Base-by-base conservation (phyloP, 2,113 vertebrate species). In the Glareola pratincola region DNA sequence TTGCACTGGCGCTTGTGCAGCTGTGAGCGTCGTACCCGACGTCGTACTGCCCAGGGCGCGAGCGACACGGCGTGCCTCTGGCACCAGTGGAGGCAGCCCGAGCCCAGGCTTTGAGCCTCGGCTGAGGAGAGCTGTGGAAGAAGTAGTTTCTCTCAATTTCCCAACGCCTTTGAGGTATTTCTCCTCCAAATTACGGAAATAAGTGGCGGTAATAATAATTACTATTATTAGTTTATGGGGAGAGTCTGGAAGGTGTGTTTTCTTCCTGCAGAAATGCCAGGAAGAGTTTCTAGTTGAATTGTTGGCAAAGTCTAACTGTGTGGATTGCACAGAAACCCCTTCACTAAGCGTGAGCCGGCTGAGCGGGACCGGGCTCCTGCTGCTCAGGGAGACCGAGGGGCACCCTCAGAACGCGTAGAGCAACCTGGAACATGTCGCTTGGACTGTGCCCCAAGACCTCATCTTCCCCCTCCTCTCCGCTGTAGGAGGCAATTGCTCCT, bases 321-420 rank as follows among this genome's bases (percentile, higher is more conserved):
- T 56, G 54, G 30, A 47, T 83, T 66, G n/a, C 24, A 57, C 75
- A 64, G 56, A 60, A 75, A 16, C 30, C 75, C 27, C 54, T 53
- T 78, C 48, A 8, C 26, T 47, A 41, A 59, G 64, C 24, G 6
- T 3, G 9, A 64, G 51, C 10, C 59, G 73, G 67, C n/a, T 57
- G 12, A 14, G 34, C 23, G 47, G 63, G 82, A 73, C 19, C 14
- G 41, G 23, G 37, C 43, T 84, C 73, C 26, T 74, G 36, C 72
- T 77, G 37, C 73, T 82, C 74, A 27, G 16, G 7, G 16, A 29
- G 10, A 45, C n/a, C 18, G 62, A 0, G 0, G 0, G 37, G 29
- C 54, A 57, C 56, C 29, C n/a, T 77, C 17, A 8, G 39, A 73
- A 51, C 1, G 1, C 63, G 34, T 24, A 59, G 60, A 56, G 37